These are phyloP conservation scores for Diacarnus erythraeanus DNA, from an alignment of 37 sponge, comb jelly and placozoan genomes.

Conservation along the genomic window DNA sequence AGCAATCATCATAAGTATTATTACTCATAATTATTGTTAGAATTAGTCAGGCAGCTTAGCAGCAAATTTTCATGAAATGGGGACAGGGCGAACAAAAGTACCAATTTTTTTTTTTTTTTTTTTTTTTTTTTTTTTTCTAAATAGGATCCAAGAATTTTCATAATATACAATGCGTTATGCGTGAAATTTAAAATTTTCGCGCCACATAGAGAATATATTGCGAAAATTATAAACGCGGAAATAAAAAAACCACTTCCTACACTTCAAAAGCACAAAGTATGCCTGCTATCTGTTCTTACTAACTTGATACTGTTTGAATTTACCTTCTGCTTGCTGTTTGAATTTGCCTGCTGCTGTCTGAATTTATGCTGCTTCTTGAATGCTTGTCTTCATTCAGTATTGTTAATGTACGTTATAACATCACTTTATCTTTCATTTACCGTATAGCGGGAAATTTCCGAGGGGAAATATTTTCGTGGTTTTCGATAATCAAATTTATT, in stretches of 20 bases:
- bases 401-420: neutral
- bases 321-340: neutral
- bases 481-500: too few species aligned
- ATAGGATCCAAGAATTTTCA: neutral
- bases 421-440: neutral
- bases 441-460: too few species aligned
- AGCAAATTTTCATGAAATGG: constrained; percentile 1
- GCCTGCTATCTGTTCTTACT: neutral
- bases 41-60: constrained; percentile 15
- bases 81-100: constrained; percentile 1
- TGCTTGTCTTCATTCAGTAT: neutral
- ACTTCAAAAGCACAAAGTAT: neutral
- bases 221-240: neutral
- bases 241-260: neutral
- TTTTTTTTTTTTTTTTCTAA: too few species aligned
- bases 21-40: too few species aligned
- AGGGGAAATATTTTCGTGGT: too few species aligned
- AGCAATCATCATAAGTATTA: too few species aligned
- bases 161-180: neutral
- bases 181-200: neutral
- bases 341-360: neutral
- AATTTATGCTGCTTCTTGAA: neutral
- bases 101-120: neutral
- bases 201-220: neutral
- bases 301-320: neutral